Base-by-base conservation (phyloP, 2,888 invertebrate species). In the Oxystoma pomonae region DNA sequence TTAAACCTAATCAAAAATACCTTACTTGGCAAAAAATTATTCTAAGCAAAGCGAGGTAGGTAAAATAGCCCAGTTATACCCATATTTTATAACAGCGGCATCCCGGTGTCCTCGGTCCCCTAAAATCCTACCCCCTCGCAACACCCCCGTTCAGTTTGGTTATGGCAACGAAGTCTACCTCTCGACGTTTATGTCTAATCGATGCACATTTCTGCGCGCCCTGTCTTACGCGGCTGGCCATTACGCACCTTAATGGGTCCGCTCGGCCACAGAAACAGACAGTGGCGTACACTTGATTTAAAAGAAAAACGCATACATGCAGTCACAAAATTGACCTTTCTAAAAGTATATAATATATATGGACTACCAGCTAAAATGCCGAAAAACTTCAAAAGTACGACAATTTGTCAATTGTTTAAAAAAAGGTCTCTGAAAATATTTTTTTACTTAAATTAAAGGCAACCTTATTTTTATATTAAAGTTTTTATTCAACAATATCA, bases 221-320 rank as follows among this genome's bases (percentile, higher is more conserved):
- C 83, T 84, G 85, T 86, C 86, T 85, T 85, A 83, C 82, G 76
- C 79, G 78, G 78, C 82, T 85, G 84, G 83, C 87, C 86, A 87
- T 88, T 88, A 88, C 88, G 88, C 88, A 88, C 87, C 87, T 87
- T 87, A 87, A 87, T 87, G 85, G 86, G 83, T 67, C 71, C 73
- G 73, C 70, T 75, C 71, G 76, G 73, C 73, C 75, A 73, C 71
- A 73, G 74, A 72, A 71, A 78, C 57, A 61, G 57, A 60, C 67
- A 67, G 61, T 2, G 63, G 65, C 67, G 67, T 35, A 12, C 35
- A 12, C 12, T 12, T 35, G 12, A n/a, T n/a, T n/a, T n/a, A n/a
- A n/a, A n/a, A n/a, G n/a, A n/a, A n/a, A n/a, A n/a, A n/a, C n/a
- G n/a, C n/a, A n/a, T n/a, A n/a, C n/a, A n/a, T n/a, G n/a, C n/a